Evolutionary conservation across 2,797 vertebrate genomes (phyloP).

Genomic region (Tiaroga cobitis): DNA sequence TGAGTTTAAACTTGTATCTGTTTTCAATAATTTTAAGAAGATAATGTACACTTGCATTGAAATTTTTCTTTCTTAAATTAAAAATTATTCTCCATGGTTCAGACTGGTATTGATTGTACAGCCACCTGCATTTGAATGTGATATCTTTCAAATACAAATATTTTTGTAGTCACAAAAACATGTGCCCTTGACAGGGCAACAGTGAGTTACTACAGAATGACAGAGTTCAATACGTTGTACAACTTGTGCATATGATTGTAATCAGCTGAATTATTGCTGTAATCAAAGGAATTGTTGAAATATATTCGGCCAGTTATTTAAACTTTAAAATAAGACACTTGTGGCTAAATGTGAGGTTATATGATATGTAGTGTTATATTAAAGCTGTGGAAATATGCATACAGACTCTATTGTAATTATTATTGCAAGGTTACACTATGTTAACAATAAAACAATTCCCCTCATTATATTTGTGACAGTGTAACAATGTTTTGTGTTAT

Average conservation of each 20-base stretch:
- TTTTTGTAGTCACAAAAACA: conserved; percentile 16
- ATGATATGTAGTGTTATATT: neutral
- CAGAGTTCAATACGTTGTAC: neutral
- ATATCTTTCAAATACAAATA: neutral
- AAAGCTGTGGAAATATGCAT: neutral
- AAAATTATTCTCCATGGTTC: neutral
- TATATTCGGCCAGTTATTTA: neutral
- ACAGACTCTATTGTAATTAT: neutral
- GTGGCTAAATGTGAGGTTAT: neutral
- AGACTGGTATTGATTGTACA: neutral
- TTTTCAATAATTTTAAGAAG: conserved; percentile 21
- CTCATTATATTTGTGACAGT: neutral
- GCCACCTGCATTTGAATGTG: neutral
- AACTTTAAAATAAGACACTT: neutral
- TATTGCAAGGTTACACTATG: neutral
- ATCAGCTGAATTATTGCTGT: neutral
- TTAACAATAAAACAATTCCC: neutral
- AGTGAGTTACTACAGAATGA: conserved; percentile 14
- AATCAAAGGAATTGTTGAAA: neutral
- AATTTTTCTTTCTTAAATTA: neutral
- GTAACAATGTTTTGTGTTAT: neutral
- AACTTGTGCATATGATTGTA: neutral
- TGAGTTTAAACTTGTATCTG: conserved; percentile 22
- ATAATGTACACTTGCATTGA: neutral
- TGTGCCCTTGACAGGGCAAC: neutral